These are phyloP conservation scores for Bombus confusus DNA, from an alignment of 1,140 invertebrate genomes.

Conservation along the genomic window DNA sequence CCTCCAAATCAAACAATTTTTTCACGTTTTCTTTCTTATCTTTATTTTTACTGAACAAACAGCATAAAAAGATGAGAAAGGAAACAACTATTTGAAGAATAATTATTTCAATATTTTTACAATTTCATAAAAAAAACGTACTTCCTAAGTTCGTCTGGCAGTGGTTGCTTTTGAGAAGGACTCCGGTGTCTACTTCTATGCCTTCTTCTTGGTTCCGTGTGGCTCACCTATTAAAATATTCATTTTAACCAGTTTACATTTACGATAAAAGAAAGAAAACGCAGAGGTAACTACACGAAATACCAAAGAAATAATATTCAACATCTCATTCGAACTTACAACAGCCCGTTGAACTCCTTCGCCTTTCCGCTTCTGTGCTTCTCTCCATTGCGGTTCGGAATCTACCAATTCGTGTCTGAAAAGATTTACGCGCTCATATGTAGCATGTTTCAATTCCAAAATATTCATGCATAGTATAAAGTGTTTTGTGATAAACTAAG, in stretches of 20 bases:
- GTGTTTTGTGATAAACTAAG: neutral
- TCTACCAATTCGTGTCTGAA: slow-evolving; percentile 89
- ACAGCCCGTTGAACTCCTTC: slow-evolving; percentile 83
- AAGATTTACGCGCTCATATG: slow-evolving; percentile 5
- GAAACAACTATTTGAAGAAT: too few relatives aligned
- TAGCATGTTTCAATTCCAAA: neutral
- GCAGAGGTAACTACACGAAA: neutral
- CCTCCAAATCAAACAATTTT: slow-evolving; percentile 22
- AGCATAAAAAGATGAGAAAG: neutral
- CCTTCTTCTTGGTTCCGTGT: slow-evolving; percentile 79
- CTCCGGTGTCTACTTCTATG: slow-evolving; percentile 80
- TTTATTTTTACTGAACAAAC: neutral
- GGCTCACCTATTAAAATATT: slow-evolving; percentile 73
- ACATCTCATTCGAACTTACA: slow-evolving; percentile 69
- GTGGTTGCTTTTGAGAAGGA: slow-evolving; percentile 79
- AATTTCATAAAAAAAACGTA: slow-evolving; percentile 63
- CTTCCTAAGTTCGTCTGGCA: slow-evolving; percentile 81
- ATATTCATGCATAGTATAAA: neutral
- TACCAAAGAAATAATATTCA: slow-evolving; percentile 4
- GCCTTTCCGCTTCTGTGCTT: slow-evolving; percentile 89
- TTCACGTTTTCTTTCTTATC: neutral
- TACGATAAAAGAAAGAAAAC: neutral
- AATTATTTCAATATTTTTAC: neutral
- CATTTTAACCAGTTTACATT: neutral
- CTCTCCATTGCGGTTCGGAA: slow-evolving; percentile 93